phyloP scores from a whole-genome alignment of 2,888 invertebrate species.

The Cephus rjabovi region DNA sequence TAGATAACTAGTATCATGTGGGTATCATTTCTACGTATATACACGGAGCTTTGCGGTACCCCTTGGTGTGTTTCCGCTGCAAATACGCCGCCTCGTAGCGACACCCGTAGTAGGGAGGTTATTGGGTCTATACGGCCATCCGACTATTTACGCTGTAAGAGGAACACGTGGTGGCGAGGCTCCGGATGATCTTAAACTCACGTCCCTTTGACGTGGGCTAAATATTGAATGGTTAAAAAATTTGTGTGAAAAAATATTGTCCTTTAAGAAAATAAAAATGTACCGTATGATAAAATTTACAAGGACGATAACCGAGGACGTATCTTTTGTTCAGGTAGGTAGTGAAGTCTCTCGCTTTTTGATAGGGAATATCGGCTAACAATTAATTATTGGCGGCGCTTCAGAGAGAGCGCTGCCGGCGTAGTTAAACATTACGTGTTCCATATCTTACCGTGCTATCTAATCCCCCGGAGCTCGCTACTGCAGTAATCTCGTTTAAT shows the following conservation, averaged over 20 bases:
- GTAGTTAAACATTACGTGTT: constrained; percentile 66
- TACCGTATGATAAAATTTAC: not conserved
- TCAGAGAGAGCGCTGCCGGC: constrained; percentile 37
- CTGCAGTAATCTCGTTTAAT: constrained; percentile 67
- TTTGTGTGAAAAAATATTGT: not conserved
- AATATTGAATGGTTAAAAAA: not conserved
- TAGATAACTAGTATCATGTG: constrained; percentile 39
- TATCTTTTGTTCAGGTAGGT: not conserved
- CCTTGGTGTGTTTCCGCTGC: constrained; percentile 10
- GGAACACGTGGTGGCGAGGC: not conserved
- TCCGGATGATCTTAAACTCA: not conserved
- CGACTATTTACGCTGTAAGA: not conserved
- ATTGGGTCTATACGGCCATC: not conserved
- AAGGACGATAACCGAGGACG: not conserved
- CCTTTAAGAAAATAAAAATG: not conserved
- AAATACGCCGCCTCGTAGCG: constrained; percentile 3
- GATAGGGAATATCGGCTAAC: constrained; percentile 49
- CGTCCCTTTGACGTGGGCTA: not conserved
- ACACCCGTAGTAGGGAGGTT: not conserved
- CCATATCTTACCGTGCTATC: constrained; percentile 66
- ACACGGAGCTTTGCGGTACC: constrained; percentile 3
- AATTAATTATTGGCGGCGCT: constrained; percentile 64
- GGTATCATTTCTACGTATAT: constrained; percentile 23
- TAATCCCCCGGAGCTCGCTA: constrained; percentile 61
- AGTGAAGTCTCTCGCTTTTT: constrained; percentile 15